These are phyloP conservation scores for Drosophila nigrodunni DNA, from an alignment of 1,140 invertebrate species.

Conservation along the genomic window DNA sequence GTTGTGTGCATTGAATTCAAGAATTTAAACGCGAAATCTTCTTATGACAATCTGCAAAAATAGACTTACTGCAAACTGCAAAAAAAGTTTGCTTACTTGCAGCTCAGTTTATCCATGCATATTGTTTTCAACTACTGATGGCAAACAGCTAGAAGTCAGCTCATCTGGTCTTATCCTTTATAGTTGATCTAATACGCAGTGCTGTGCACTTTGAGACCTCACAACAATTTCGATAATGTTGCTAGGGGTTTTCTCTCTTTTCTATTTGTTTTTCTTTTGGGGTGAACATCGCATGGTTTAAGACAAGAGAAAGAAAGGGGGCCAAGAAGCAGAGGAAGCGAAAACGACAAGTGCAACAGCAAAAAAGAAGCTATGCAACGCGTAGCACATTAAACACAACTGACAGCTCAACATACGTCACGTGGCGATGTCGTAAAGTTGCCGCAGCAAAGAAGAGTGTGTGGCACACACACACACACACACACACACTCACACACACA, in stretches of 20 bases:
- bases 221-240: conserved; percentile 49
- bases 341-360: conserved; percentile 14
- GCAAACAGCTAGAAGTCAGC: conserved; percentile 10
- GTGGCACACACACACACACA: conserved; percentile 28
- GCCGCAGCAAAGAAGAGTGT: conserved; percentile 32
- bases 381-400: conserved; percentile 79
- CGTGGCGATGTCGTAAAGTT: conserved; percentile 80
- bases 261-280: not conserved
- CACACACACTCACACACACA: conserved; percentile 24
- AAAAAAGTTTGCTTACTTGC: not conserved
- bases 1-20: no score
- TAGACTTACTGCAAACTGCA: not conserved
- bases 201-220: conserved; percentile 17
- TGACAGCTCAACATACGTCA: conserved; percentile 80
- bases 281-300: not conserved
- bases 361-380: conserved; percentile 49
- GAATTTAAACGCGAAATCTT: not conserved
- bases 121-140: conserved; percentile 10
- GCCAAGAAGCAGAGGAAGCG: not conserved
- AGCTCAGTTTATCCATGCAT: conserved; percentile 1
- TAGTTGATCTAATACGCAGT: conserved; percentile 30
- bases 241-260: not conserved
- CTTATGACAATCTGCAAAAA: not conserved
- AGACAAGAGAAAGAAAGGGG: not conserved
- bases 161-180: conserved; percentile 29